phyloP scores from a whole-genome alignment of 2,888 invertebrate species.

The Phrixothrix hirtus region DNA sequence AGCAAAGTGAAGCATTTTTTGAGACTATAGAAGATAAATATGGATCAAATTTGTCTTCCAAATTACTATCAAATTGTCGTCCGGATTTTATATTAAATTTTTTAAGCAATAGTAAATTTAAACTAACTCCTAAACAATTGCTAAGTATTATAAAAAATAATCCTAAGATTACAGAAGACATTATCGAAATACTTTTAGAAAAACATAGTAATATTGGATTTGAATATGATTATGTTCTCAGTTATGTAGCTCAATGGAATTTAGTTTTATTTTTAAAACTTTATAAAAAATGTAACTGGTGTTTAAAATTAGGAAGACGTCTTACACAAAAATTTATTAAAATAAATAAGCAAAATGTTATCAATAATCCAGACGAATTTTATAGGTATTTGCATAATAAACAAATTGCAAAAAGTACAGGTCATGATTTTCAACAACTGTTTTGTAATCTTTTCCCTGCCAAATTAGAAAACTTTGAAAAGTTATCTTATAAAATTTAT shows the following conservation, averaged over 20 bases:
- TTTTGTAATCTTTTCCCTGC: slow-evolving; percentile 10
- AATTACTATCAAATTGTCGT: slow-evolving; percentile 23
- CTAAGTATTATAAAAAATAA: slow-evolving; percentile 16
- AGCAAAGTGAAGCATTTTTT: slow-evolving; percentile 21
- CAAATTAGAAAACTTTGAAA: slow-evolving; percentile 4
- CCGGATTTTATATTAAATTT: slow-evolving; percentile 11
- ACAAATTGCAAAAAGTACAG: slow-evolving; percentile 10
- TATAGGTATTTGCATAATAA: slow-evolving; percentile 5
- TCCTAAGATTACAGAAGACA: slow-evolving; percentile 7
- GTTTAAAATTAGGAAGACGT: slow-evolving; percentile 13
- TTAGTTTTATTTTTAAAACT: slow-evolving; percentile 21
- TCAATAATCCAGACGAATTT: slow-evolving; percentile 5
- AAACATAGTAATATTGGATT: background rate
- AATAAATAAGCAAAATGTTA: slow-evolving; percentile 7
- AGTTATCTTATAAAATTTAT: background rate
- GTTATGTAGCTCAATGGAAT: slow-evolving; percentile 7
- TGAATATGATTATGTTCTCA: slow-evolving; percentile 9
- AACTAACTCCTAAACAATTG: slow-evolving; percentile 12
- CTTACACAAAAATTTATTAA: slow-evolving; percentile 21
- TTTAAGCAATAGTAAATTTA: slow-evolving; percentile 10
- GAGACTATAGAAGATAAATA: slow-evolving; percentile 20
- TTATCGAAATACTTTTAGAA: slow-evolving; percentile 1
- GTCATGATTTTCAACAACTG: slow-evolving; percentile 10
- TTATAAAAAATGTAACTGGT: slow-evolving; percentile 7
- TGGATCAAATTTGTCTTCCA: slow-evolving; percentile 19